A percentile compares a stretch with the other conserved stretches of the same genome.
phyloP scores from a whole-genome alignment of 1,140 invertebrate species.

The Linepithema humile region DNA sequence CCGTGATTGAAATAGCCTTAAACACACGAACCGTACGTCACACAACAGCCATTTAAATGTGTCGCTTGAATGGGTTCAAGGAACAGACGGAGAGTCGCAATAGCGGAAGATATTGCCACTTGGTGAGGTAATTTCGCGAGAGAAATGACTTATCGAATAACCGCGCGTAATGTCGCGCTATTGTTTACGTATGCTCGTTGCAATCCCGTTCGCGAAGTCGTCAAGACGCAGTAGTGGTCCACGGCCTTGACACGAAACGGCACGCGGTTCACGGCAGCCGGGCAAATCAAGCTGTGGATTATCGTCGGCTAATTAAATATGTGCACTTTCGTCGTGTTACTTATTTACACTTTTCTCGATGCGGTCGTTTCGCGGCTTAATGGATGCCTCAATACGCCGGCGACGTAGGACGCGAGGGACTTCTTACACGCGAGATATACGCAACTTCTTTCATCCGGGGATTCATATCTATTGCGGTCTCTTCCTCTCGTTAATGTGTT shows the following conservation, averaged over 20 bases:
- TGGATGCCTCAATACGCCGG: no score
- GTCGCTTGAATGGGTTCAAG: no score
- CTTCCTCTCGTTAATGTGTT: background rate
- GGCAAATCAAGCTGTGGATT: conserved; percentile 29
- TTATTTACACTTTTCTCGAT: conserved; percentile 1
- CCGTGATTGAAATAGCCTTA: no score
- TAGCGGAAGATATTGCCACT: no score
- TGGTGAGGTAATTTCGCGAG: no score
- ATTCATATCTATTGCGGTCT: background rate
- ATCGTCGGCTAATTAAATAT: conserved; percentile 61
- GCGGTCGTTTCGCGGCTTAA: background rate
- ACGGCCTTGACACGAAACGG: conserved; percentile 53
- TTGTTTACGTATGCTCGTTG: background rate
- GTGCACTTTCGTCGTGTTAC: background rate
- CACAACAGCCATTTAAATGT: no score
- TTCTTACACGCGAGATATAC: background rate
- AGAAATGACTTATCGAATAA: no score
- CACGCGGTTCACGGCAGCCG: background rate
- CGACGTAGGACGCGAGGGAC: no score
- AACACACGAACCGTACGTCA: no score
- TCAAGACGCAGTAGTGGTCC: conserved; percentile 30
- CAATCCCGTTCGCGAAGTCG: conserved; percentile 30
- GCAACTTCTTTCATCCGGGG: background rate
- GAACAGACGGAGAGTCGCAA: no score
- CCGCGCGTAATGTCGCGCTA: background rate